phyloP scores from a whole-genome alignment of 2,797 vertebrate species.

The Sarcoramphus papa region DNA sequence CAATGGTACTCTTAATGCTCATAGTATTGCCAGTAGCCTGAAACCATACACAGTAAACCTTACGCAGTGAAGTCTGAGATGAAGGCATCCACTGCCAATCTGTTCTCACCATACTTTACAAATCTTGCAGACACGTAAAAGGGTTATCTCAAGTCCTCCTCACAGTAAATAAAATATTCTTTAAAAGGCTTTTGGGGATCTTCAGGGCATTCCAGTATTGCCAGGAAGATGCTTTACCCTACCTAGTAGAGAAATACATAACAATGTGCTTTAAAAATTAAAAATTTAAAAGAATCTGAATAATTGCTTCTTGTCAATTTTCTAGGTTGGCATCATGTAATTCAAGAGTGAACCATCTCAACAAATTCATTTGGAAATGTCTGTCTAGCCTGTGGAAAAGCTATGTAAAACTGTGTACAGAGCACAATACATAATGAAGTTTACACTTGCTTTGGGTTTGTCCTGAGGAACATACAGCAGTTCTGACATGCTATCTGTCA shows the following conservation, averaged over 20 bases:
- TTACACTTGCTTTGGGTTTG: conserved; percentile 65
- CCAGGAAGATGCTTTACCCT: conserved; percentile 41
- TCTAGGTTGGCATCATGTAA: conserved; percentile 44
- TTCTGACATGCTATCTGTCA: conserved; percentile 33
- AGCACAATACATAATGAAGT: conserved; percentile 45
- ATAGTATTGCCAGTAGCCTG: background rate
- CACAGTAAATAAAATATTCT: conserved; percentile 64
- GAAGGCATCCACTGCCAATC: background rate
- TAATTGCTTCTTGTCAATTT: conserved; percentile 61
- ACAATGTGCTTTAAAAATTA: conserved; percentile 69
- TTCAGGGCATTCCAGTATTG: conserved; percentile 58
- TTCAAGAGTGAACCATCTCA: conserved; percentile 23
- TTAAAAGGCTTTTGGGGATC: conserved; percentile 66
- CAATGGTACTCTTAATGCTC: background rate
- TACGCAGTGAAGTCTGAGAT: background rate
- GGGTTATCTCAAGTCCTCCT: conserved; percentile 31
- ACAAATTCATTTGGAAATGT: conserved; percentile 53
- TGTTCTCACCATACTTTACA: background rate
- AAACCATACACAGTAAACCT: conserved; percentile 1
- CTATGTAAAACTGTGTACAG: conserved; percentile 44
- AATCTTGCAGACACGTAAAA: conserved; percentile 35
- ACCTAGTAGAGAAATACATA: conserved; percentile 50
- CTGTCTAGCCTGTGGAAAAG: conserved; percentile 63
- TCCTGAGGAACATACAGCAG: conserved; percentile 35
- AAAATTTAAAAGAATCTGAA: conserved; percentile 68